Evolutionary conservation across 1,140 invertebrate genomes (phyloP).

Genomic region (Yoshiicerus persimilis): DNA sequence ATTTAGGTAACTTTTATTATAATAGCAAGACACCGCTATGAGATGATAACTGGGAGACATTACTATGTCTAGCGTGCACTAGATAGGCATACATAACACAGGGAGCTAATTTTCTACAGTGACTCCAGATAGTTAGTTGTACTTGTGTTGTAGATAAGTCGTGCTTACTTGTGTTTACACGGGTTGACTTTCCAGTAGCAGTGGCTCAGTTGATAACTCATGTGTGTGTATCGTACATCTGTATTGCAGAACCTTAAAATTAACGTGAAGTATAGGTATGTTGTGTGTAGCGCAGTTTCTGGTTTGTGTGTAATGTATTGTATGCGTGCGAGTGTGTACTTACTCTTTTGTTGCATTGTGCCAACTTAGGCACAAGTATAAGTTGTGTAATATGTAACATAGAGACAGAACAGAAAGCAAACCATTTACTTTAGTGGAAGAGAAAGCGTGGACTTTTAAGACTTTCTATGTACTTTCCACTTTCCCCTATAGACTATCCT

Average conservation of each 20-base stretch:
- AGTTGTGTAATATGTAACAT: no score
- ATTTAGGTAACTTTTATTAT: background rate
- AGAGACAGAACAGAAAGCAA: background rate
- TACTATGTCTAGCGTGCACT: background rate
- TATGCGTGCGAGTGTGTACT: background rate
- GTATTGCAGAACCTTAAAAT: no score
- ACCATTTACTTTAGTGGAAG: background rate
- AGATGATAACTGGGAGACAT: background rate
- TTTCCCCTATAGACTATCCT: background rate
- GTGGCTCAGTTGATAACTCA: no score
- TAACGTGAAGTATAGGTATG: background rate
- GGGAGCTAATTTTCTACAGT: background rate
- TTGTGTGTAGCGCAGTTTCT: background rate
- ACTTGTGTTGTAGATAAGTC: background rate
- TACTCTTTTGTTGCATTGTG: background rate
- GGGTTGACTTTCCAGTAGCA: background rate
- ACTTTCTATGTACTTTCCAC: background rate
- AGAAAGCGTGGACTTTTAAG: background rate
- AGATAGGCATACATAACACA: background rate
- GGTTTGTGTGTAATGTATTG: background rate
- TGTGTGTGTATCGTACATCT: no score
- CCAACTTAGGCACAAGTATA: background rate
- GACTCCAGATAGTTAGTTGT: background rate
- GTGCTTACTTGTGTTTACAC: background rate
- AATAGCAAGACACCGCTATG: background rate